Percentiles rank a stretch among this genome's conserved stretches.
phyloP scores from a whole-genome alignment of 2,888 invertebrate genomes.

The Eupeodes luniger region DNA sequence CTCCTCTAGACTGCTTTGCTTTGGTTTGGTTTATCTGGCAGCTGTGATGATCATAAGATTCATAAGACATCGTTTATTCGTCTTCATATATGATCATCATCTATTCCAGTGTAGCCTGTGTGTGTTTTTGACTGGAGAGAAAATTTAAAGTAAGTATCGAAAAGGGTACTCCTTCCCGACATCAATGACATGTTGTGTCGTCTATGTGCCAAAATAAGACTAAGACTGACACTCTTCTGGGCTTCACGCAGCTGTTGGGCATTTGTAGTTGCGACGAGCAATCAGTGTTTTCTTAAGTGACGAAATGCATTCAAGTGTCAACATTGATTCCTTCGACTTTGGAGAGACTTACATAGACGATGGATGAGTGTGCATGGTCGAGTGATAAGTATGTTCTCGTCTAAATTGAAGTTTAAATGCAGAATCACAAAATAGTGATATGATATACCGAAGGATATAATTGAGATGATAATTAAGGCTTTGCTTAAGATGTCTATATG shows the following conservation, averaged over 20 bases:
- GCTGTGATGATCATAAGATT: slow-evolving; percentile 59
- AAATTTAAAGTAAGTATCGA: slow-evolving; percentile 26
- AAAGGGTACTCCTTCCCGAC: slow-evolving; percentile 69
- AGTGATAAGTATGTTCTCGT: slow-evolving; percentile 37
- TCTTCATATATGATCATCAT: slow-evolving; percentile 35
- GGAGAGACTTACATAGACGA: not conserved
- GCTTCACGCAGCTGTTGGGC: slow-evolving; percentile 62
- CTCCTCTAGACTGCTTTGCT: slow-evolving; percentile 53
- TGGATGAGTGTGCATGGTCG: slow-evolving; percentile 56
- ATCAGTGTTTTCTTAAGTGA: slow-evolving; percentile 68
- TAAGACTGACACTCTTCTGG: not conserved
- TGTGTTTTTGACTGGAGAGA: not conserved
- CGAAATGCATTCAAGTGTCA: slow-evolving; percentile 74
- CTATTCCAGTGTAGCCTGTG: not conserved
- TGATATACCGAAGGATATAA: slow-evolving; percentile 57
- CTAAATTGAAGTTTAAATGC: slow-evolving; percentile 58
- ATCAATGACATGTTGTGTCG: slow-evolving; percentile 65
- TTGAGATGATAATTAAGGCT: slow-evolving; percentile 70
- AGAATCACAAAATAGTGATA: slow-evolving; percentile 19
- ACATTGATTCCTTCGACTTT: slow-evolving; percentile 48
- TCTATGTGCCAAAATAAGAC: slow-evolving; percentile 73
- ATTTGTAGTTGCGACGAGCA: slow-evolving; percentile 56
- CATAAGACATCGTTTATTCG: slow-evolving; percentile 56
- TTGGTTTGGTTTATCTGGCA: slow-evolving; percentile 61
- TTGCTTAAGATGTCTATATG: slow-evolving; percentile 1